Evolutionary conservation across 1,140 invertebrate genomes (phyloP), one percentile per base, ranked within the genome.

Genomic region (Caenorhabditis briggsae): DNA sequence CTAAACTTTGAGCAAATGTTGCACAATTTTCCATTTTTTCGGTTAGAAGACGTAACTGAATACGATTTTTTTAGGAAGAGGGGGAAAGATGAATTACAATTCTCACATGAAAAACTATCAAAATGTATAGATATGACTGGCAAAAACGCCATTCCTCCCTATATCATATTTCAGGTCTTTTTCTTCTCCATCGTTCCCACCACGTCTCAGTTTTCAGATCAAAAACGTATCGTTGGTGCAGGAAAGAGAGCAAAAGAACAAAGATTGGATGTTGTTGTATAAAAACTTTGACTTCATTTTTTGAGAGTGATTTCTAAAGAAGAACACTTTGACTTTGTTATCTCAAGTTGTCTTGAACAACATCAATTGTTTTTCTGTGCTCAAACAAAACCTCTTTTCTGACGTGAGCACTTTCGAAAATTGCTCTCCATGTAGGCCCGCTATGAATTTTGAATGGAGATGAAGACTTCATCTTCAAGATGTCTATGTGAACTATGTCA

Each of bases 151-250:
- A 8, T 78, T 18, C 18, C 7, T 12, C 6, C 12, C 11, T 33
- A n/a, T 43, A 78, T 78, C 70, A 78, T 78, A 78, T 78, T 78
- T 78, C 70, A 50, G 70, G n/a, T 53, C 70, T 14, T 50, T 50
- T 78, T 78, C 11, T 20, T 78, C 33, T 33, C 3, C 33, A 33
- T 33, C n/a, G 8, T 78, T 78, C 70, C 70, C 70, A 78, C 70
- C 70, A 23, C 70, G 50, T 53, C 70, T 78, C 70, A 50, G 33
- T 78, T 78, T 78, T 78, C 70, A 78, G 70, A 78, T 78, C 70
- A 78, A 50, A 33, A 78, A 50, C 20, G 70, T 78, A 50, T 50
- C 70, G n/a, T 23, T 50, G 43, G 50, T 53, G 20, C 46, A 33
- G 7, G 56, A n/a, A n/a, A 58, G 14, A 61, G 64, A 70, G 64